Conservation (phyloP, 1,140 invertebrate species). For the Drosophila truncata region DNA sequence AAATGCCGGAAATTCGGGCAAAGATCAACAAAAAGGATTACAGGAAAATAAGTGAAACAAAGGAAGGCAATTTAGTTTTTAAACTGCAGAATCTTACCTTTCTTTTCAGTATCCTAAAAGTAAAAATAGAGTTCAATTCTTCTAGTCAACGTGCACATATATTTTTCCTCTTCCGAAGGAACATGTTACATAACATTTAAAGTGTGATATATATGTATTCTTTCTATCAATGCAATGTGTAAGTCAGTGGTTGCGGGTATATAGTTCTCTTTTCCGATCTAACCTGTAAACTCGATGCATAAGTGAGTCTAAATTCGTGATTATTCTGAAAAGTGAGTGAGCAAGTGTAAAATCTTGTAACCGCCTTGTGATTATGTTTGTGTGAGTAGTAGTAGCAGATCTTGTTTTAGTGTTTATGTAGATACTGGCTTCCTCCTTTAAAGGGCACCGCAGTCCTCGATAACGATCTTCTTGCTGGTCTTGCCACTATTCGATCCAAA, state of each 20-base stretch:
- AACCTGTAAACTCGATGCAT: background rate
- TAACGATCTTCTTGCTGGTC: constrained; percentile 91
- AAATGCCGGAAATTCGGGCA: background rate
- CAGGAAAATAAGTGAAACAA: too few relatives aligned
- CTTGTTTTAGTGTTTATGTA: background rate
- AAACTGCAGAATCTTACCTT: background rate
- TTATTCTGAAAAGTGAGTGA: background rate
- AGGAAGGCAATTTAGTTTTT: background rate
- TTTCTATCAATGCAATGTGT: too few relatives aligned
- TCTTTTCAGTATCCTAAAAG: background rate
- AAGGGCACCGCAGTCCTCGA: constrained; percentile 90
- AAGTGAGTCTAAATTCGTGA: background rate
- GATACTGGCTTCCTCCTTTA: background rate
- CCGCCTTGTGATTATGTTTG: background rate
- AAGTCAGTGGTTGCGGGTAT: too few relatives aligned
- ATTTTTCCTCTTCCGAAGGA: background rate
- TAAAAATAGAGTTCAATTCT: background rate
- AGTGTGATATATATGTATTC: too few relatives aligned
- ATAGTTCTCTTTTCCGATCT: background rate
- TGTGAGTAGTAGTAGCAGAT: background rate
- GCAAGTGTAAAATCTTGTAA: background rate
- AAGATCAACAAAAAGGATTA: constrained; percentile 3
- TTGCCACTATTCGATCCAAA: constrained; percentile 93
- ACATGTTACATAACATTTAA: background rate
- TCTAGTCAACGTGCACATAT: background rate